A percentile compares a stretch with the other conserved stretches of the same genome.
Conservation (phyloP, 1,140 invertebrate species). For the Panagrolaimus sp. region DNA sequence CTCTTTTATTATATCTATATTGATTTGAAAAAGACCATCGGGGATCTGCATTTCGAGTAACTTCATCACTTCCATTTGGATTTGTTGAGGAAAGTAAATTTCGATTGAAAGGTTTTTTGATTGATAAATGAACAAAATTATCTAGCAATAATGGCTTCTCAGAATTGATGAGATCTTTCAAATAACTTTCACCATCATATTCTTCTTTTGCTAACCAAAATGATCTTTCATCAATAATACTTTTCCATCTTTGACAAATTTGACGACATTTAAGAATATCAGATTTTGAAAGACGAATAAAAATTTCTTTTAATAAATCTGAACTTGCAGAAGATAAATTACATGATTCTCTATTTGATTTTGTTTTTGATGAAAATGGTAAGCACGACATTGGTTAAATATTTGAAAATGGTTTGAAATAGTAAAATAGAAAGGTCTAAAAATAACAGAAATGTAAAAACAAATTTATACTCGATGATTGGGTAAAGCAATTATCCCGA, state of each 20-base stretch:
- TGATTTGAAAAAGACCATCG: neutral
- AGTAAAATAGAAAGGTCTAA: no score
- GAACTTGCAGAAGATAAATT: neutral
- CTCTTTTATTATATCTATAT: no score
- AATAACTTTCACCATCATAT: neutral
- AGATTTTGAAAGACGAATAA: neutral
- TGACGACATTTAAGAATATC: neutral
- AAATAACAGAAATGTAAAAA: no score
- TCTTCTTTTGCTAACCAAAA: conserved; percentile 9
- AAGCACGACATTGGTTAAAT: no score
- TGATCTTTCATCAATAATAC: neutral
- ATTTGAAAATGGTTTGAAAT: no score
- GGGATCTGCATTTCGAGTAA: neutral
- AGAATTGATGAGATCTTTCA: neutral
- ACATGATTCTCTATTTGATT: no score
- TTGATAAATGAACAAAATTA: no score
- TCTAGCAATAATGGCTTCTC: neutral
- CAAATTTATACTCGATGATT: no score
- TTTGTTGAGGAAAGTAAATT: neutral
- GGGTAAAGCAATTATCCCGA: no score
- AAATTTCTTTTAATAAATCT: neutral
- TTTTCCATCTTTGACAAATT: neutral
- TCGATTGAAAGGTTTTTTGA: neutral
- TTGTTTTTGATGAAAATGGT: no score
- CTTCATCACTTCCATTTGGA: neutral